These are phyloP conservation scores for Myocastor coypus DNA, from an alignment of 2,113 vertebrate species.

Conservation along the genomic window DNA sequence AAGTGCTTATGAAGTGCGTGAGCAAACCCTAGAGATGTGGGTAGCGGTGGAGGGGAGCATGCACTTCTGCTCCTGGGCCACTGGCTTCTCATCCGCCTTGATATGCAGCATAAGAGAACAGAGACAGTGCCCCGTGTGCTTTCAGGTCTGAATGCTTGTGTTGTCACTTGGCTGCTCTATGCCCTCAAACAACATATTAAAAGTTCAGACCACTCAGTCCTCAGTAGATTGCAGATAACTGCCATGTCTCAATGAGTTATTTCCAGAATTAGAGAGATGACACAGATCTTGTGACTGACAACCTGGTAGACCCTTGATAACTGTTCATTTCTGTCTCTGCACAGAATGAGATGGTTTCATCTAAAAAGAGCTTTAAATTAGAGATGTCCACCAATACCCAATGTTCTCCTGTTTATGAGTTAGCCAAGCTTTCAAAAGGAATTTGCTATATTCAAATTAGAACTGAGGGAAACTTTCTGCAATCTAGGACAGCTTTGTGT, in stretches of 20 bases:
- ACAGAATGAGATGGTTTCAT: background rate
- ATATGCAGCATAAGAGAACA: background rate
- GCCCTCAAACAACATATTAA: background rate
- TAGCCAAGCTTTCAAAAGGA: slow-evolving; percentile 41
- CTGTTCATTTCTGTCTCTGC: background rate
- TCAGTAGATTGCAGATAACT: background rate
- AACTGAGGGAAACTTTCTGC: background rate
- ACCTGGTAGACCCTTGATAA: background rate
- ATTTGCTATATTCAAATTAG: slow-evolving; percentile 36
- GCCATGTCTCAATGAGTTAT: background rate
- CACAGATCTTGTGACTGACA: background rate
- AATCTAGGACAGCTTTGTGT: background rate
- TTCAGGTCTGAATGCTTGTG: background rate
- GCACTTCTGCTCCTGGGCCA: background rate
- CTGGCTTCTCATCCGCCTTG: background rate
- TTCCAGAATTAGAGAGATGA: slow-evolving; percentile 20
- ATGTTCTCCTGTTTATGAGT: slow-evolving; percentile 43
- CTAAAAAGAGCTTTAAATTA: slow-evolving; percentile 4
- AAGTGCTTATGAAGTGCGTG: background rate
- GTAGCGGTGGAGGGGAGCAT: background rate
- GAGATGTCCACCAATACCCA: background rate
- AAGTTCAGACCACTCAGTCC: background rate
- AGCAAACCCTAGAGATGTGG: background rate
- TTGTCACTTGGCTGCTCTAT: background rate
- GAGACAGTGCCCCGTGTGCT: background rate